A percentile compares a stretch with the other conserved stretches of the same genome.
These are phyloP conservation scores for Prionace glauca DNA, from an alignment of 2,797 vertebrate species.

Conservation along the genomic window DNA sequence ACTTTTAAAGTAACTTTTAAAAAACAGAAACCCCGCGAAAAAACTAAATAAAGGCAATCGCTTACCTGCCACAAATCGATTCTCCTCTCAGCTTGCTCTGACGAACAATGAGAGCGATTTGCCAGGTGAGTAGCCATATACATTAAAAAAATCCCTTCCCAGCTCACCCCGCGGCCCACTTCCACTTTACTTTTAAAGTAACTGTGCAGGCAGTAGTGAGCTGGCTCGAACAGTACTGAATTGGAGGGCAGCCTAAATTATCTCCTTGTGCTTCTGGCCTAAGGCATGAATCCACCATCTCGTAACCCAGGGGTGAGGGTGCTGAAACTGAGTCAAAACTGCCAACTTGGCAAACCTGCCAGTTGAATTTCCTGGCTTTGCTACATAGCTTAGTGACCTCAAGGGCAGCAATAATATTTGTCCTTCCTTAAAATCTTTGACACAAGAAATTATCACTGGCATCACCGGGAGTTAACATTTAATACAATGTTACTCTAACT, in stretches of 20 bases:
- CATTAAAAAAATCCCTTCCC: no score
- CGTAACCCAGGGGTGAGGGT: background rate
- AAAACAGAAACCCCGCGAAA: no score
- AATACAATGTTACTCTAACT: background rate
- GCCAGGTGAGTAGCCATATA: no score
- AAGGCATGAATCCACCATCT: background rate
- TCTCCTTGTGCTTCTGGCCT: background rate
- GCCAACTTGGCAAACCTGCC: background rate
- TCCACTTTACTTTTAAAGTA: no score
- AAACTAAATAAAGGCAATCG: no score
- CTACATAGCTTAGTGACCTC: background rate
- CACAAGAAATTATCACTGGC: background rate
- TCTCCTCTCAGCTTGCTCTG: no score
- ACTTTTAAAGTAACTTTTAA: no score
- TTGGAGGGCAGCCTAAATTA: background rate
- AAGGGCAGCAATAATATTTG: background rate
- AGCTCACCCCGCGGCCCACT: no score
- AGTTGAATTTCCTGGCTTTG: background rate
- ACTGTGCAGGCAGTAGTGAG: background rate
- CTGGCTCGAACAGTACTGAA: background rate
- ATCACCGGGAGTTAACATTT: no score
- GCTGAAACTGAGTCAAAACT: background rate
- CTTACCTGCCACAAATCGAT: no score
- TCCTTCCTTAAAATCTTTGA: background rate
- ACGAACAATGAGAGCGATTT: no score